Percentiles rank a stretch among this genome's conserved stretches.
phyloP scores from a whole-genome alignment of 1,140 invertebrate genomes.

The Pogonomyrmex barbatus region DNA sequence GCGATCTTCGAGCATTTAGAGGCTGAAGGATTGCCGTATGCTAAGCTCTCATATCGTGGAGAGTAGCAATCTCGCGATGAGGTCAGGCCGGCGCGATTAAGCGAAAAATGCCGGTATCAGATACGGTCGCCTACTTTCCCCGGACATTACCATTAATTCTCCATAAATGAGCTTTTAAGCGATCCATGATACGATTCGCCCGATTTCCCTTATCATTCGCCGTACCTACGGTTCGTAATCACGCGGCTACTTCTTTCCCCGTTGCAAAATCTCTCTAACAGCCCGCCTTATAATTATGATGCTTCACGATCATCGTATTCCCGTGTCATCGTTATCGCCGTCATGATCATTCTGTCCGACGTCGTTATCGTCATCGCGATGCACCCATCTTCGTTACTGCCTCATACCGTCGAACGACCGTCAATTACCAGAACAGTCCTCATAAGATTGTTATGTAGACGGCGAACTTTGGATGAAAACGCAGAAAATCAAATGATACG shows the following conservation, averaged over 20 bases:
- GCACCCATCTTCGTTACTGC: slow-evolving; percentile 6
- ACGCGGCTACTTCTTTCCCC: slow-evolving; percentile 2
- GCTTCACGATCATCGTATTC: slow-evolving; percentile 2
- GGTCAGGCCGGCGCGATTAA: slow-evolving; percentile 44
- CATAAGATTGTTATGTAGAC: neutral
- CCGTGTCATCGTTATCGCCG: slow-evolving; percentile 4
- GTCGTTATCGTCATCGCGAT: neutral
- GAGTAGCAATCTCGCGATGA: slow-evolving; percentile 40
- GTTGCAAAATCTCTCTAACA: neutral
- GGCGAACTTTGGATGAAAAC: neutral
- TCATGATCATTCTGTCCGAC: neutral
- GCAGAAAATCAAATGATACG: slow-evolving; percentile 8
- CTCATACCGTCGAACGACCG: neutral
- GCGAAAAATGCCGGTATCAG: slow-evolving; percentile 51
- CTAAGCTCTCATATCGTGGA: slow-evolving; percentile 42
- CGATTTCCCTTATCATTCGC: slow-evolving; percentile 51
- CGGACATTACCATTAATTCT: slow-evolving; percentile 48
- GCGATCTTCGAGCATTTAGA: neutral
- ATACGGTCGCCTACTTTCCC: slow-evolving; percentile 43
- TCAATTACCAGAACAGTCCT: slow-evolving; percentile 40
- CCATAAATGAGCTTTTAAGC: slow-evolving; percentile 58
- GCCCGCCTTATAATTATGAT: slow-evolving; percentile 48
- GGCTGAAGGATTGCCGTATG: slow-evolving; percentile 13
- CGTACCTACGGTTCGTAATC: slow-evolving; percentile 16
- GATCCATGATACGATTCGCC: slow-evolving; percentile 38